These are phyloP conservation scores for Atherinosoma microstoma DNA, from an alignment of 2,797 vertebrate genomes.

Conservation along the genomic window DNA sequence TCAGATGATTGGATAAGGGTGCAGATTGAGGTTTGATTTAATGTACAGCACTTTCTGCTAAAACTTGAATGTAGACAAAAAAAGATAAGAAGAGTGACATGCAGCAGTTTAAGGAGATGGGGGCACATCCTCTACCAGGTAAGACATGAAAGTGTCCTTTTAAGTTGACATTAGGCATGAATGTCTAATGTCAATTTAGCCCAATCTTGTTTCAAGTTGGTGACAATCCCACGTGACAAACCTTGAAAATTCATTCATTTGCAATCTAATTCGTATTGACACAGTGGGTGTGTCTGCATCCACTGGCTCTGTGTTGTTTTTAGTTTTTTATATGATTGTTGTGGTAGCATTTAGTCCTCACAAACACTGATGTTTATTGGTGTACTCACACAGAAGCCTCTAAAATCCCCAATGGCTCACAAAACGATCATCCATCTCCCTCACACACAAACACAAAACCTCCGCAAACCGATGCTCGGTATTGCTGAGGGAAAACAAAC, in stretches of 20 bases:
- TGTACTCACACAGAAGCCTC: slow-evolving; percentile 24
- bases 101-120: too few species aligned
- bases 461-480: slow-evolving; percentile 5
- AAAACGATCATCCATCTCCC: slow-evolving; percentile 47
- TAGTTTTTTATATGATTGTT: neutral
- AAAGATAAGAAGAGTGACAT: neutral
- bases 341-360: slow-evolving; percentile 23
- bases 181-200: neutral
- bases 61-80: neutral
- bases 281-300: neutral
- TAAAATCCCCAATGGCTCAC: slow-evolving; percentile 36
- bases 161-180: neutral
- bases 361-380: slow-evolving; percentile 7
- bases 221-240: neutral
- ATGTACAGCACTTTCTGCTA: neutral
- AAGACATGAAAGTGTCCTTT: neutral
- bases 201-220: neutral
- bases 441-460: slow-evolving; percentile 26
- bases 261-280: neutral
- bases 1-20: neutral
- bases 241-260: neutral
- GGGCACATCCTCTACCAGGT: too few species aligned
- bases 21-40: neutral
- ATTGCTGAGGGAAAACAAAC: slow-evolving; percentile 38
- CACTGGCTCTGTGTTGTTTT: neutral